These are phyloP conservation scores for Tenthredo livida DNA, from an alignment of 2,888 invertebrate genomes.

Conservation along the genomic window DNA sequence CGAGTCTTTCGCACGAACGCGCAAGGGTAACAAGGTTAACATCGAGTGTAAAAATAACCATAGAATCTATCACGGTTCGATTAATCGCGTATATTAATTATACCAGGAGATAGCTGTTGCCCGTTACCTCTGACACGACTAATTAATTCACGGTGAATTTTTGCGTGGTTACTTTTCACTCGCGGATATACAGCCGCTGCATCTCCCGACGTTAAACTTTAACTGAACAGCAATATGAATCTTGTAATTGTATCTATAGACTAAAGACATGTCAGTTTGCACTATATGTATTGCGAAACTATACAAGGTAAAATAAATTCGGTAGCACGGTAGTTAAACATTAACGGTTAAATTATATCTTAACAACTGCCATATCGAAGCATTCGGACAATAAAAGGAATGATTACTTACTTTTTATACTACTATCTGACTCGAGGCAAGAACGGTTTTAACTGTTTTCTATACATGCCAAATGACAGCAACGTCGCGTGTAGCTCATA, in stretches of 20 bases:
- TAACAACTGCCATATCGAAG: slow-evolving; percentile 7
- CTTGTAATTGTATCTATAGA: not conserved
- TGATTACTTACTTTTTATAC: not conserved
- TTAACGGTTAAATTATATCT: not conserved
- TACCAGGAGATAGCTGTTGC: not conserved
- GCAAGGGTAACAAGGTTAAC: slow-evolving; percentile 39
- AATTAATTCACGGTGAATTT: not conserved
- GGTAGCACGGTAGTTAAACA: slow-evolving; percentile 10
- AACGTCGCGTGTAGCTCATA: not conserved
- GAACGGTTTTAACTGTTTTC: slow-evolving; percentile 5
- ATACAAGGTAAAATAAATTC: not conserved
- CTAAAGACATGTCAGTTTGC: not conserved
- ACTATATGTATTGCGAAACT: no score
- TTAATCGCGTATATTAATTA: slow-evolving; percentile 10
- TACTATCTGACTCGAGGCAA: slow-evolving; percentile 1
- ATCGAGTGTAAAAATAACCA: slow-evolving; percentile 8
- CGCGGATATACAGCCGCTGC: not conserved
- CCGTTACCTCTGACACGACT: slow-evolving; percentile 20
- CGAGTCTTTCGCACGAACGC: slow-evolving; percentile 47
- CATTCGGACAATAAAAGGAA: not conserved
- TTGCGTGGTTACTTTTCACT: not conserved
- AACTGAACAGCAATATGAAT: not conserved
- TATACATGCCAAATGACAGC: not conserved
- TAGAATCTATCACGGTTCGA: not conserved
- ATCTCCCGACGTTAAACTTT: no score